Base-by-base conservation (phyloP, 2,888 invertebrate species). In the Ectemnius lituratus region DNA sequence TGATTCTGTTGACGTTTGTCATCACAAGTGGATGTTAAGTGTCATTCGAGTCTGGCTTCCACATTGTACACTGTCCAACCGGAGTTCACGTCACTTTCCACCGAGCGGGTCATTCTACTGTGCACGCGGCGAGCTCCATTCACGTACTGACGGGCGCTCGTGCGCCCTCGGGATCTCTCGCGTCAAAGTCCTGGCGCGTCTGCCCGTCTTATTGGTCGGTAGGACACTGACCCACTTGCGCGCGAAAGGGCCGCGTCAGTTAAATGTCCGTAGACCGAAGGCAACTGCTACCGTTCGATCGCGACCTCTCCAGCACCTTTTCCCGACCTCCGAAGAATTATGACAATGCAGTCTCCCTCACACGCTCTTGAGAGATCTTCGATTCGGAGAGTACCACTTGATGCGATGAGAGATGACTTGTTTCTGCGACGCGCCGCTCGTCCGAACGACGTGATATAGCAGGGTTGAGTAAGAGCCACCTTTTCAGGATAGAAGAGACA, bases 1-100 rank as follows among this genome's bases (percentile, higher is more conserved):
- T 93, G 92, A 95, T 95, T 91, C 94, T 94, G 92, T 94, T 95
- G 91, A 95, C 94, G 92, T 95, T 95, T 92, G 95, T 95, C 95
- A 95, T 95, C 86, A 85, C 85, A 84, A 81, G 82, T 63, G 71
- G 76, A 73, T 70, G 75, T 85, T 83, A 87, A 70, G 86, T 86
- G 76, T 85, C 88, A 80, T 87, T 84, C 75, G 83, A 69, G 23
- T 64, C 73, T 66, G 59, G 70, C 70, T 75, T 74, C 47, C 75
- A 72, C 83, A 81, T 81, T 47, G 78, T 78, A 78, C 49, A 64
- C 66, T 69, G 52, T 62, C 69, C 67, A 18, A 69, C 63, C 57
- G 70, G 80, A 71, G 65, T 65, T 68, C 68, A 64, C 69, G 70
- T 73, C 70, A 62, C 67, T 73, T 73, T 68, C 60, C 80, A 80